phyloP scores from a whole-genome alignment of 2,797 vertebrate species.

The Ciconia nigra region DNA sequence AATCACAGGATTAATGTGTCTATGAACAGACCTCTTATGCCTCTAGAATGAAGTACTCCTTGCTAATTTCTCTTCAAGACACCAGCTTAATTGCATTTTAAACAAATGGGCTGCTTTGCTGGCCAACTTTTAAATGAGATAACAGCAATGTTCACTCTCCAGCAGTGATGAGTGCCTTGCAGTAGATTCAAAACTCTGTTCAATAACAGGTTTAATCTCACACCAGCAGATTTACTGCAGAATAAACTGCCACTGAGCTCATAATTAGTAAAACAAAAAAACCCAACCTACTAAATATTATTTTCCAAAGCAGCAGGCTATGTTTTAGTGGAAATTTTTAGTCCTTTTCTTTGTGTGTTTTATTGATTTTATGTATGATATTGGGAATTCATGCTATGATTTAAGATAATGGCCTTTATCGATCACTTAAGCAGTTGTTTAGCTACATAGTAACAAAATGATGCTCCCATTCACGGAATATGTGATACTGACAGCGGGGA shows the following conservation, averaged over 20 bases:
- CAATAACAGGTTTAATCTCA: conserved; percentile 89
- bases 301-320: conserved; percentile 90
- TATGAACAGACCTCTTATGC: conserved; percentile 85
- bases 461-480: conserved; percentile 87
- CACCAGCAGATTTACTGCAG: conserved; percentile 86
- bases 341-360: conserved; percentile 83
- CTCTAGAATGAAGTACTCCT: conserved; percentile 88
- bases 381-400: conserved; percentile 92
- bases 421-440: conserved; percentile 97
- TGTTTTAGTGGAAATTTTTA: conserved; percentile 92
- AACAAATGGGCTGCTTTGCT: conserved; percentile 93
- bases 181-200: conserved; percentile 87
- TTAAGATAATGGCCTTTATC: conserved; percentile 97
- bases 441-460: conserved; percentile 89
- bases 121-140: conserved; percentile 90
- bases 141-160: conserved; percentile 88
- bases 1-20: conserved; percentile 86
- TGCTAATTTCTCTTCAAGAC: conserved; percentile 91
- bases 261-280: conserved; percentile 83
- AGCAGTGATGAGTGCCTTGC: conserved; percentile 89
- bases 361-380: conserved; percentile 98
- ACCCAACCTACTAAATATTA: conserved; percentile 82
- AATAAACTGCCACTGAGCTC: conserved; percentile 86
- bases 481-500: conserved; percentile 84
- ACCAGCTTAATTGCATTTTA: conserved; percentile 92